phyloP scores from a whole-genome alignment of 2,888 invertebrate genomes.

The Heteromyza rotundicornis region DNA sequence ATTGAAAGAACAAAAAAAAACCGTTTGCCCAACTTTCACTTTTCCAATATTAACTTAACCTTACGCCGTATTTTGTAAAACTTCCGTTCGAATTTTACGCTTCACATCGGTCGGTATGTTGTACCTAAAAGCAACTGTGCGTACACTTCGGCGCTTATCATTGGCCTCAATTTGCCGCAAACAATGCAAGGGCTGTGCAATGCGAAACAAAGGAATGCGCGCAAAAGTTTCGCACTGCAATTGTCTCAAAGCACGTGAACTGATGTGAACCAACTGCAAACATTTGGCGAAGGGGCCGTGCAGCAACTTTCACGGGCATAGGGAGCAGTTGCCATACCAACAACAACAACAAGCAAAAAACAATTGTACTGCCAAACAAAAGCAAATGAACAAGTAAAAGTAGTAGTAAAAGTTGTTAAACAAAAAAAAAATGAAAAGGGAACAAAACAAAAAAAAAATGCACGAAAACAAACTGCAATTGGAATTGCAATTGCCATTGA shows the following conservation, averaged over 20 bases:
- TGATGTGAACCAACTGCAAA: not conserved
- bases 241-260: not conserved
- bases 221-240: not conserved
- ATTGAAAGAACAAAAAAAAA: too few relatives aligned
- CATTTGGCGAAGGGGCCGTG: not conserved
- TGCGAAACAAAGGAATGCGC: not conserved
- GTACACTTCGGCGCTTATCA: not conserved
- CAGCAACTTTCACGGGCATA: not conserved
- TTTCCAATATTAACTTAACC: too few relatives aligned
- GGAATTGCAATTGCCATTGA: slow-evolving; percentile 14
- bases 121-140: not conserved
- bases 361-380: not conserved
- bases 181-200: not conserved
- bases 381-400: not conserved
- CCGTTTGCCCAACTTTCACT: too few relatives aligned
- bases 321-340: not conserved
- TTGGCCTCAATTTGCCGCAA: not conserved
- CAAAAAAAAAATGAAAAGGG: not conserved
- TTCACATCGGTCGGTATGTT: not conserved
- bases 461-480: not conserved
- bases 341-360: not conserved
- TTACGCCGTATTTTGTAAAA: too few relatives aligned
- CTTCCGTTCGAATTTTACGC: not conserved
- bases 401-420: too few relatives aligned
- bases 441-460: too few relatives aligned